Evolutionary conservation across 2,797 vertebrate species (phyloP).

Genomic region (Microctenopoma steveboyesi): DNA sequence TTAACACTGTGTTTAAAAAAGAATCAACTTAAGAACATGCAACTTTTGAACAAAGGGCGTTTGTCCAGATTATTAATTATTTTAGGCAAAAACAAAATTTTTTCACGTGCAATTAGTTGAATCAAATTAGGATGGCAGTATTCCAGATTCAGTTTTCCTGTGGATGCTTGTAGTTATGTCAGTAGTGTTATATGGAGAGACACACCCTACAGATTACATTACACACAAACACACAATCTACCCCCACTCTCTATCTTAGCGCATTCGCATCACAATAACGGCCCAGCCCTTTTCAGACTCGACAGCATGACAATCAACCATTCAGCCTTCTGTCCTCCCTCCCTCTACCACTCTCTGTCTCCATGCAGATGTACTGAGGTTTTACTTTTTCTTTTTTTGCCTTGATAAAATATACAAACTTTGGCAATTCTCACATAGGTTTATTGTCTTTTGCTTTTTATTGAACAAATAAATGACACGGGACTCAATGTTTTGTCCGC

Average conservation of each 20-base stretch:
- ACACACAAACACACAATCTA: constrained; percentile 40
- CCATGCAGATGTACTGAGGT: constrained; percentile 40
- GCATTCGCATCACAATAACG: constrained; percentile 79
- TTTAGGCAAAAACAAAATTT: too few relatives aligned
- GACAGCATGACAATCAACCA: constrained; percentile 78
- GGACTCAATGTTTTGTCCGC: too few relatives aligned
- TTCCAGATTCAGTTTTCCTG: background rate
- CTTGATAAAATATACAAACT: constrained; percentile 32
- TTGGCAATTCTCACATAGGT: background rate
- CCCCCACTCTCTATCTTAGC: constrained; percentile 57
- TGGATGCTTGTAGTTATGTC: constrained; percentile 12
- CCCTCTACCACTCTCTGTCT: constrained; percentile 14
- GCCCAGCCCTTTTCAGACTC: constrained; percentile 77
- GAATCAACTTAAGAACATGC: too few relatives aligned
- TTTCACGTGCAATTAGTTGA: too few relatives aligned
- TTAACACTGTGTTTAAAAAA: too few relatives aligned
- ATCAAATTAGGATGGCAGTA: too few relatives aligned
- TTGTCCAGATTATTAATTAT: too few relatives aligned
- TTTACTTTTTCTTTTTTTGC: constrained; percentile 23
- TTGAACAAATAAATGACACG: too few relatives aligned
- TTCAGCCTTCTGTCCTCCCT: constrained; percentile 59
- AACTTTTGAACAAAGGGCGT: too few relatives aligned
- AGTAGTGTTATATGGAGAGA: constrained; percentile 36
- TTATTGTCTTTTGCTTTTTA: background rate
- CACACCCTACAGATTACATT: constrained; percentile 69